Base-by-base conservation (phyloP, 2,888 invertebrate genomes). In the Meghimatium bilineatum region DNA sequence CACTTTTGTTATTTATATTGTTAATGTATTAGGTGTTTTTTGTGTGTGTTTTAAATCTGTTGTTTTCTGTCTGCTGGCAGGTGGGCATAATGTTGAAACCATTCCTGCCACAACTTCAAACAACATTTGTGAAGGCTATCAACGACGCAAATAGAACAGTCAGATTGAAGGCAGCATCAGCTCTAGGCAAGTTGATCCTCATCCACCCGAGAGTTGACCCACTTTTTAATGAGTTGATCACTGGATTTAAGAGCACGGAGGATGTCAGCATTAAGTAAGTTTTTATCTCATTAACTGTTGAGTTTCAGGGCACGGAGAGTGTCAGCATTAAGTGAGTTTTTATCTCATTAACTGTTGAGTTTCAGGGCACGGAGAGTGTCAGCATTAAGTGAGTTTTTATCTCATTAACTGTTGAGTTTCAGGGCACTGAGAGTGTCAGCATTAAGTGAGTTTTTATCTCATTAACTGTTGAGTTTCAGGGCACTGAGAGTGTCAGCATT, bases 91-190 rank as follows among this genome's bases (percentile, higher is more conserved):
- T 98, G 96, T 94, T 99, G 93, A 98, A 98, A 94, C 99, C 99
- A 93, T 99, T 99, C 95, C 95, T 99, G 91, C 99, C 99, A 1
- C 99, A 99, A 94, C 95, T 99, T 66, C 99, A 99, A 95, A 99
- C 99, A 1, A 99, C 99, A 32, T 99, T 99, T 94, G 95, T 99
- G 80, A 99, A 99, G 94, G 97, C 99, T 6, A 95, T 99, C 82
- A 96, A 97, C 93, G 99, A 99, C 94, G 95, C 96, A 44, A 96
- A 96, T 93, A 95, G 98, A 84, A 95, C 95, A 87, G 98, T 99
- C 32, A 95, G 99, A 86, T 95, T 99, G 89, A 97, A 97, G 94
- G 97, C 98, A 17, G 98, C 94, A 1, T 89, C 90, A 29, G 99
- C 98, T 80, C 95, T 99, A 38, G 96, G 97, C 87, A 96, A 97